Evolutionary conservation across 2,113 vertebrate genomes (phyloP), one percentile per base, ranked within the genome.

Genomic region (Lophius piscatorius): DNA sequence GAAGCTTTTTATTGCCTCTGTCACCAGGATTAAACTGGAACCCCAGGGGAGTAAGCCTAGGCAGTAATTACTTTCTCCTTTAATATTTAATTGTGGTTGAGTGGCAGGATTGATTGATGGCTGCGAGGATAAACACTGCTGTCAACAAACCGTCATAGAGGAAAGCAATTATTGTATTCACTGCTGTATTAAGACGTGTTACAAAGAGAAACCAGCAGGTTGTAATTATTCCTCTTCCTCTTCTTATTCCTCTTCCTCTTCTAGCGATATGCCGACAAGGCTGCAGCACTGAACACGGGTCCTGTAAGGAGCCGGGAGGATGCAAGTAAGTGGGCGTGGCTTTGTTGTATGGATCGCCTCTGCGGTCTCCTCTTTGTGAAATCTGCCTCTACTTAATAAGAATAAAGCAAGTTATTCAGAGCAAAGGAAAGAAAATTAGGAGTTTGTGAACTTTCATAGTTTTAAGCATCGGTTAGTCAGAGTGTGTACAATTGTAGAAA

Each of bases 241-340:
- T 18, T 6, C 4, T 35, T 13, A 12, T 18, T 40, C 16, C 38
- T 41, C 62, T 36, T 67, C 42, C 21, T 72, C 50, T 41, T 76
- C 8, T 61, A 99, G 97, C 97, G 20, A 98, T 99, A 85, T 99
- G 96, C 85, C 93, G 94, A 57, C 96, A 99, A 88, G 97, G 96
- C 84, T 99, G 97, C 90, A 98, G 94, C 88, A 93, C 91, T 33
- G 95, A 95, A 80, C 97, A 99, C 14, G 97, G 97, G 17, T 94
- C 93, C 31, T 99, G 97, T 83, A 96, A 95, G 80, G 82, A 91
- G 78, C 97, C 97, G 11, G 96, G 95, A 66, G 95, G 91, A 73
- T 99, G 97, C 95, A 96, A 93, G 96, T 98, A 96, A 95, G 90
- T 81, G 47, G 46, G 31, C 3, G 0, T 6, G 3, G 13, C 45